phyloP scores from a whole-genome alignment of 1,140 invertebrate species.

The Lasioglossum baleicum region DNA sequence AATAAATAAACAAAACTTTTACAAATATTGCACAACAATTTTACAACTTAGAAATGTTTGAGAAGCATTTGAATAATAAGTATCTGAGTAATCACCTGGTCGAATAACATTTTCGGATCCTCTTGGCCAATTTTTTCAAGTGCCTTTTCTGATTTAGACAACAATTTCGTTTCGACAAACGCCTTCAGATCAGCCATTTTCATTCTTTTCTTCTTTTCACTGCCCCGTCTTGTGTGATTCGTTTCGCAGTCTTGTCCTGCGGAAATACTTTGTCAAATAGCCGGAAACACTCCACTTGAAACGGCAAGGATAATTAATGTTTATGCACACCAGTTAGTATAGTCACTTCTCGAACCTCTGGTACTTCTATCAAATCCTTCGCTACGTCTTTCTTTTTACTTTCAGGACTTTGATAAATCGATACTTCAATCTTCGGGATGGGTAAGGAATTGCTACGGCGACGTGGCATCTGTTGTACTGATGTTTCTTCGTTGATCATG shows the following conservation, averaged over 20 bases:
- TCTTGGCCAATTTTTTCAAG: constrained; percentile 93
- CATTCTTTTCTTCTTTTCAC: constrained; percentile 92
- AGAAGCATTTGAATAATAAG: background rate
- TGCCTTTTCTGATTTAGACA: constrained; percentile 94
- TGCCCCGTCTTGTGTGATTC: constrained; percentile 84
- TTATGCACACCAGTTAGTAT: constrained; percentile 76
- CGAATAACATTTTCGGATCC: constrained; percentile 82
- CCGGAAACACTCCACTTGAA: background rate
- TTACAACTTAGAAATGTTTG: too few relatives aligned
- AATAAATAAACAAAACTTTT: too few relatives aligned
- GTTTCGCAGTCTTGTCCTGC: constrained; percentile 81
- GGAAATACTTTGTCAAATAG: background rate
- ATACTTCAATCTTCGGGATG: constrained; percentile 95
- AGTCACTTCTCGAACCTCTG: constrained; percentile 84
- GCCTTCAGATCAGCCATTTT: constrained; percentile 94
- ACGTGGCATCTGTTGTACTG: constrained; percentile 86
- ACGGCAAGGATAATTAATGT: background rate
- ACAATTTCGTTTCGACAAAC: constrained; percentile 94
- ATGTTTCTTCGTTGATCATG: constrained; percentile 89
- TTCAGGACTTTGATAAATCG: constrained; percentile 89
- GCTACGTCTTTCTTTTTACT: constrained; percentile 84
- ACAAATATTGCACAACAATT: too few relatives aligned
- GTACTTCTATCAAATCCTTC: constrained; percentile 89
- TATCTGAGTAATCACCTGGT: constrained; percentile 75
- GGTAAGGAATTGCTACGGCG: constrained; percentile 94